phyloP scores from a whole-genome alignment of 2,888 invertebrate species.

The Galerucella nymphaeae region DNA sequence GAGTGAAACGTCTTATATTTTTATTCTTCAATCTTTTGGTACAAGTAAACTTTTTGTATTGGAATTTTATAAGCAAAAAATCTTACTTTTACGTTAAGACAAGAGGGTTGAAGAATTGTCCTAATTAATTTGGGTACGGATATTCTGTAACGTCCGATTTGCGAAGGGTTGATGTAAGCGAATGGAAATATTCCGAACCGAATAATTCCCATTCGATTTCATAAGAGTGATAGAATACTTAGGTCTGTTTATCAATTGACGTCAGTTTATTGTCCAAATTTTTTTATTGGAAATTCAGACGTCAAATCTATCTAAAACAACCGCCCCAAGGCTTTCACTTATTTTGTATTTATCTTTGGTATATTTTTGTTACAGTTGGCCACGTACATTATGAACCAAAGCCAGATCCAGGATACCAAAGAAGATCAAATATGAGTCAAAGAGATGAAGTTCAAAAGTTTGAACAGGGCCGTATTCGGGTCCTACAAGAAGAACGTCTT shows the following conservation, averaged over 20 bases:
- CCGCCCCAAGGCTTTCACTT: background rate
- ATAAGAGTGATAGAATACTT: no score
- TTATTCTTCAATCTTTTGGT: no score
- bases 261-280: background rate
- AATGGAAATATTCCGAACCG: no score
- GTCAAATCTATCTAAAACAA: background rate
- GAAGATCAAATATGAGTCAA: conserved; percentile 87
- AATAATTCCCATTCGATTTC: no score
- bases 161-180: no score
- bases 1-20: no score
- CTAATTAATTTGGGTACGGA: no score
- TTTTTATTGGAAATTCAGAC: background rate
- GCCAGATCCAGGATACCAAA: conserved; percentile 68
- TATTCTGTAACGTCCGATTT: no score
- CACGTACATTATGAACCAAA: conserved; percentile 62
- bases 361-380: conserved; percentile 55
- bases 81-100: no score
- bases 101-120: no score
- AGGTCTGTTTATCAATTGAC: background rate
- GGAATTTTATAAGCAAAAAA: no score
- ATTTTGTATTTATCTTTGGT: background rate
- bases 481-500: conserved; percentile 95
- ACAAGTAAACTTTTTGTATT: no score
- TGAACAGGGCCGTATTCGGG: conserved; percentile 96
- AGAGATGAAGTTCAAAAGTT: conserved; percentile 92